These are phyloP conservation scores for Ectropis grisescens DNA, from an alignment of 1,140 invertebrate species.

Conservation along the genomic window DNA sequence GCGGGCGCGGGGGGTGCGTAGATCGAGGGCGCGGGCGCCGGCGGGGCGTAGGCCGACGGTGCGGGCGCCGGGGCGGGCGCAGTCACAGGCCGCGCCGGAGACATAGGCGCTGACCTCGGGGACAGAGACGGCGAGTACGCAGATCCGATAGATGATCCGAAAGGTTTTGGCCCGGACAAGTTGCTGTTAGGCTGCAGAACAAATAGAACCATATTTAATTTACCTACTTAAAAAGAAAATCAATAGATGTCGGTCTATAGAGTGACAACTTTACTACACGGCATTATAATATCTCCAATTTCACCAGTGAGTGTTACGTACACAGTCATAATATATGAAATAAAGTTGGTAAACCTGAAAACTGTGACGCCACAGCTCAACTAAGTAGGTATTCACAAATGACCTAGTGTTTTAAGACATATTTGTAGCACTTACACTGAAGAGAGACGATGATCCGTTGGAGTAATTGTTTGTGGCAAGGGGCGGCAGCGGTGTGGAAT, in stretches of 20 bases:
- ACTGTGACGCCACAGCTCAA: too few relatives aligned
- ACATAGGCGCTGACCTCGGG: conserved; percentile 61
- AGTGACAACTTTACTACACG: too few relatives aligned
- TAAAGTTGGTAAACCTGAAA: too few relatives aligned
- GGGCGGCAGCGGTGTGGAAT: conserved; percentile 75
- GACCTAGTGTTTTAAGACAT: too few relatives aligned
- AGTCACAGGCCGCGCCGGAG: conserved; percentile 46
- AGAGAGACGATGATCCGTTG: conserved; percentile 54
- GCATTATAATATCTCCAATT: too few relatives aligned
- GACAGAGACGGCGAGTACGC: conserved; percentile 64
- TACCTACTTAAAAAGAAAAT: too few relatives aligned
- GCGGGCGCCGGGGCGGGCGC: conserved; percentile 42
- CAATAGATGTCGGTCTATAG: too few relatives aligned
- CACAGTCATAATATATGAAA: too few relatives aligned
- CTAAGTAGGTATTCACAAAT: too few relatives aligned
- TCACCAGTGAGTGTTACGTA: too few relatives aligned
- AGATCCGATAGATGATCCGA: conserved; percentile 65
- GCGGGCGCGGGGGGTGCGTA: conserved; percentile 32
- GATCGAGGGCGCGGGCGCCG: conserved; percentile 28
- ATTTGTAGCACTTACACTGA: conserved; percentile 62
- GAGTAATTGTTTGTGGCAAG: conserved; percentile 66
- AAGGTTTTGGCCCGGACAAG: conserved; percentile 74
- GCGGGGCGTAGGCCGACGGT: conserved; percentile 21
- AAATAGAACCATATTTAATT: too few relatives aligned
- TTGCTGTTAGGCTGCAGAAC: conserved; percentile 60